phyloP scores from a whole-genome alignment of 2,888 invertebrate species.

The Ephialtes manifestator region DNA sequence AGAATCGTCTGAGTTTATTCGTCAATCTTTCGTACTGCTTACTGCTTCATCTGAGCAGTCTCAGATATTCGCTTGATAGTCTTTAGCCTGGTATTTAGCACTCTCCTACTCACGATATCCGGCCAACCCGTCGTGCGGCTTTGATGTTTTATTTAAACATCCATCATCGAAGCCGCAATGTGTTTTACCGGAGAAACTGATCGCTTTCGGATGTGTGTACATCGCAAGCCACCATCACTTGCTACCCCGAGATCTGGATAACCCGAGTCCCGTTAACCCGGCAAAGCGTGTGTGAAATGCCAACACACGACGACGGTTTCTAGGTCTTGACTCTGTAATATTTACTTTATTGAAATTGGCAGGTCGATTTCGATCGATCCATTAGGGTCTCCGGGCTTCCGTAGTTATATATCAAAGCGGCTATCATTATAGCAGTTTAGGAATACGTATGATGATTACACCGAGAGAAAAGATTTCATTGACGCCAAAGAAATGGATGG shows the following conservation, averaged over 20 bases:
- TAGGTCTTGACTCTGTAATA: slow-evolving; percentile 39
- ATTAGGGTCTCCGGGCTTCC: slow-evolving; percentile 33
- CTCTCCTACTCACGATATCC: slow-evolving; percentile 21
- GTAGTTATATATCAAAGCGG: not conserved
- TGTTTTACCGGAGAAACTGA: slow-evolving; percentile 43
- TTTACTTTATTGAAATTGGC: slow-evolving; percentile 60
- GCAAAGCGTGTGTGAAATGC: slow-evolving; percentile 35
- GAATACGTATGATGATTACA: not conserved
- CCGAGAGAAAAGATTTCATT: no score
- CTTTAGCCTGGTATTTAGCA: not conserved
- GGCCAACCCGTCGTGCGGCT: slow-evolving; percentile 30
- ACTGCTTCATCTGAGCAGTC: not conserved
- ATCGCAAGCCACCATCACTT: slow-evolving; percentile 53
- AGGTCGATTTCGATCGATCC: slow-evolving; percentile 47
- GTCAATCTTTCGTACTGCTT: slow-evolving; percentile 14
- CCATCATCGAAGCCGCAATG: slow-evolving; percentile 56
- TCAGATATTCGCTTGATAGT: slow-evolving; percentile 7
- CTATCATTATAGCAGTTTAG: not conserved
- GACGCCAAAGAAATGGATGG: no score
- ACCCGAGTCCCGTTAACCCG: slow-evolving; percentile 19
- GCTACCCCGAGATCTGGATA: slow-evolving; percentile 30
- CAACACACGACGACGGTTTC: slow-evolving; percentile 38
- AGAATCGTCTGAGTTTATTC: slow-evolving; percentile 20
- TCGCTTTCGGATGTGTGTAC: slow-evolving; percentile 44
- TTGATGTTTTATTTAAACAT: slow-evolving; percentile 69